phyloP scores from a whole-genome alignment of 2,888 invertebrate genomes.

The Drosophila phalerata region DNA sequence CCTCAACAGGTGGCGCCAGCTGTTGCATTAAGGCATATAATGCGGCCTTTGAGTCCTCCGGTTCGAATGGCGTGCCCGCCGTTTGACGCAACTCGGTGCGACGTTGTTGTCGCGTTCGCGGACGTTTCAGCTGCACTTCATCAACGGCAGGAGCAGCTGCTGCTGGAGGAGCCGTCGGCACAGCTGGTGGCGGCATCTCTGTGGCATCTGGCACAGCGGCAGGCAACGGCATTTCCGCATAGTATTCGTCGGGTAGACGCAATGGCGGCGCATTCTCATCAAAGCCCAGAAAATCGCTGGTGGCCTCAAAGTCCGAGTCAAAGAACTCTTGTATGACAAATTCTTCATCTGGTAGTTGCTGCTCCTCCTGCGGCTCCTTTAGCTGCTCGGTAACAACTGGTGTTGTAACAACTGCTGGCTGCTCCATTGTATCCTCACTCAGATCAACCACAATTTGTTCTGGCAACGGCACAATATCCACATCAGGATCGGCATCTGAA shows the following conservation, averaged over 20 bases:
- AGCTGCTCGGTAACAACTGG: background rate
- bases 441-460: conserved; percentile 57
- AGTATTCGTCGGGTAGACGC: conserved; percentile 44
- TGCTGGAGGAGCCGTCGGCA: background rate
- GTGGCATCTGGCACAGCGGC: background rate
- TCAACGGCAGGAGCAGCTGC: background rate
- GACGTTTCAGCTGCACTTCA: conserved; percentile 4
- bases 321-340: conserved; percentile 9
- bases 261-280: conserved; percentile 50
- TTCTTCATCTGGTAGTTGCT: conserved; percentile 28
- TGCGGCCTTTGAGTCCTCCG: conserved; percentile 50
- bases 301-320: conserved; percentile 44
- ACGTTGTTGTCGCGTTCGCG: conserved; percentile 52
- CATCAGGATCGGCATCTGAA: conserved; percentile 32
- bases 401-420: background rate
- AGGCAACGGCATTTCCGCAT: conserved; percentile 29
- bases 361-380: background rate
- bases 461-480: conserved; percentile 41
- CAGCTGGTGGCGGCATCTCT: conserved; percentile 17
- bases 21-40: conserved; percentile 52
- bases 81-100: conserved; percentile 21
- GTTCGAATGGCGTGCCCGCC: background rate
- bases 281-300: conserved; percentile 60
- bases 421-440: conserved; percentile 54
- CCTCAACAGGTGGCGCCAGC: conserved; percentile 39